A percentile compares a stretch with the other conserved stretches of the same genome.
Conservation (phyloP, 2,888 invertebrate genomes). For the Polia nebulosa region DNA sequence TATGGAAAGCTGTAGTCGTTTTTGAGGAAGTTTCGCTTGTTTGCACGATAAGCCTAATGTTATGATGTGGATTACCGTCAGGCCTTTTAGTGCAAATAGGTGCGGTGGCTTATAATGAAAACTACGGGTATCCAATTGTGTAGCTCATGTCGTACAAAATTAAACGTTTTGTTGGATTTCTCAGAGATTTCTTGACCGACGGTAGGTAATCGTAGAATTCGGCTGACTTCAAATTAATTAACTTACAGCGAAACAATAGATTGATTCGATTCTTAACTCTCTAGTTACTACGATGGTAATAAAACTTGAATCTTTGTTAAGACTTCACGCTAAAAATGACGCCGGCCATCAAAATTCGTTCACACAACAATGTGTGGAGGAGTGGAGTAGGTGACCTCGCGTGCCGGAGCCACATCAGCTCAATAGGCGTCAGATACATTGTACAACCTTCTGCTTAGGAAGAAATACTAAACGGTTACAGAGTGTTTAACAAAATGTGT, state of each 20-base stretch:
- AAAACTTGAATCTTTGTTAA: conserved; percentile 5
- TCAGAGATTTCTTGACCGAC: not conserved
- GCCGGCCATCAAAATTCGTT: conserved; percentile 28
- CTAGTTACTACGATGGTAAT: not conserved
- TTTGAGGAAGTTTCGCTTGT: conserved; percentile 2
- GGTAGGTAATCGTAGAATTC: not conserved
- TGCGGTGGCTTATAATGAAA: not conserved
- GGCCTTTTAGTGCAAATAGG: not conserved
- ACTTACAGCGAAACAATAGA: conserved; percentile 1
- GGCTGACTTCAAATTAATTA: not conserved
- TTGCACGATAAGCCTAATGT: not conserved
- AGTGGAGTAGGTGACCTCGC: conserved; percentile 32
- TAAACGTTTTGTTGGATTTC: not conserved
- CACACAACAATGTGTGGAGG: conserved; percentile 12
- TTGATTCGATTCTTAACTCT: conserved; percentile 2
- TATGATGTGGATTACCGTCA: not conserved
- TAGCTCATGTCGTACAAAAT: not conserved
- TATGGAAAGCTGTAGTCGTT: conserved; percentile 4
- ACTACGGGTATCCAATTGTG: not conserved
- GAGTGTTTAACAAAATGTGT: conserved; percentile 26
- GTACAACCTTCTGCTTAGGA: conserved; percentile 16
- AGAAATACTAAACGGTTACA: conserved; percentile 21
- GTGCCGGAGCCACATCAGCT: conserved; percentile 34
- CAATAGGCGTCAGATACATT: conserved; percentile 1
- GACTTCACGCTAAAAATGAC: conserved; percentile 17